Evolutionary conservation across 2,113 vertebrate species (phyloP), one percentile per base, ranked within the genome.

Genomic region (Chaenogobius annularis): DNA sequence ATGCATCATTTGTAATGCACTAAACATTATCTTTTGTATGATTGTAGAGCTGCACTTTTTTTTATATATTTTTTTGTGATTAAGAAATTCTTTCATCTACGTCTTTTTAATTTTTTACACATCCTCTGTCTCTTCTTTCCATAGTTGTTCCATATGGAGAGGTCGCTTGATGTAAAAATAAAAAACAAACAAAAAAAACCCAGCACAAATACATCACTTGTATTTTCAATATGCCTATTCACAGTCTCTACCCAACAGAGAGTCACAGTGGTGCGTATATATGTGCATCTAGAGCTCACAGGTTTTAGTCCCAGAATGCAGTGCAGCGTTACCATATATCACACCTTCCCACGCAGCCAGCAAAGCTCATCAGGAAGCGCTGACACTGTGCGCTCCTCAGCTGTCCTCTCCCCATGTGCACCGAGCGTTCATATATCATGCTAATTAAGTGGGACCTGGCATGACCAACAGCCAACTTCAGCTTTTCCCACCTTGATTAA

Each of bases 41-140:
- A 43, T 43, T 46, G 44, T 46, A 11, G 10, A 11, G 44, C 44
- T 12, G 12, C 44, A 20, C 1, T 17, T 17, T 17, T 17, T 17
- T 19, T n/a, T 8, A 40, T 40, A 14, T 22, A 26, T 14, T 8
- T 10, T 9, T 54, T 50, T 58, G 14, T 61, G 56, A 26, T 26
- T 14, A 26, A 26, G 13, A 12, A 14, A 17, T 35, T 43, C 14
- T 19, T n/a, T 10, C 35, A n/a, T 43, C 11, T 43, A 11, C 1
- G 6, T 7, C 7, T 37, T 43, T 77, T 81, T 79, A 82, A 83
- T 85, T 83, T 80, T 82, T 80, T 72, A 77, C 82, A 85, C 87
- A 82, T 83, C 70, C 61, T 82, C 37, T 9, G 82, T 88, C 74
- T 85, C 75, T 77, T 79, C 64, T 80, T 81, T 83, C 75, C 56